Base-by-base conservation (phyloP, 1,140 invertebrate genomes). In the Caenorhabditis inopinata region DNA sequence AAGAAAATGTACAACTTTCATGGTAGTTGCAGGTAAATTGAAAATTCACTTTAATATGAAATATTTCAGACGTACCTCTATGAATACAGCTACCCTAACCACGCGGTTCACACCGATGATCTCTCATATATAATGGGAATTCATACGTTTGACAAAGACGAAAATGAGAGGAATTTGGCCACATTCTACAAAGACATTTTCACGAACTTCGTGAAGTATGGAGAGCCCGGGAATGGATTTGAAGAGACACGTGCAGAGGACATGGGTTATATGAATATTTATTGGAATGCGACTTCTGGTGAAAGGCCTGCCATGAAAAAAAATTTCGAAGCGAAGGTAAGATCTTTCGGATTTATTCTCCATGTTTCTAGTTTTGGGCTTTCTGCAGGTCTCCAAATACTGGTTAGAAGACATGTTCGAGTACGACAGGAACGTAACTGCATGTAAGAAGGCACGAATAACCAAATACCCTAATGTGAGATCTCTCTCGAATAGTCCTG, bases 41-140 rank as follows among this genome's bases (percentile, higher is more conserved):
- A n/a, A n/a, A n/a, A n/a, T n/a, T n/a, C 38, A 42, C 14, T 42
- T 42, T 42, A 42, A n/a, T n/a, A n/a, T n/a, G n/a, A n/a, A n/a
- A n/a, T n/a, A n/a, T 21, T 49, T 38, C 11, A 48, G 45, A 47
- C 73, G 12, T 35, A 74, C 21, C 6, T 73, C 6, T 79, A 79
- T 21, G 23, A 68, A 32, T 79, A 79, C 21, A 49, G 58, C 1
- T 79, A 74, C 46, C 58, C 42, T 18, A 47, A 79, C 25, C 78
- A 79, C n/a, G 23, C 78, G 23, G 6, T n/a, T 18, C 78, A 79
- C 46, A 79, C 78, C 12, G 78, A 79, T 18, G 78, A 79, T 45
- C 32, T 79, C 14, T 73, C 58, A 1, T 79, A 79, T 42, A 18
- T 79, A 7, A 49, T 79, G 42, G 78, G 78, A 0, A 62, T 79